These are phyloP conservation scores for Sebastes fasciatus DNA, from an alignment of 2,113 vertebrate genomes.

Conservation along the genomic window DNA sequence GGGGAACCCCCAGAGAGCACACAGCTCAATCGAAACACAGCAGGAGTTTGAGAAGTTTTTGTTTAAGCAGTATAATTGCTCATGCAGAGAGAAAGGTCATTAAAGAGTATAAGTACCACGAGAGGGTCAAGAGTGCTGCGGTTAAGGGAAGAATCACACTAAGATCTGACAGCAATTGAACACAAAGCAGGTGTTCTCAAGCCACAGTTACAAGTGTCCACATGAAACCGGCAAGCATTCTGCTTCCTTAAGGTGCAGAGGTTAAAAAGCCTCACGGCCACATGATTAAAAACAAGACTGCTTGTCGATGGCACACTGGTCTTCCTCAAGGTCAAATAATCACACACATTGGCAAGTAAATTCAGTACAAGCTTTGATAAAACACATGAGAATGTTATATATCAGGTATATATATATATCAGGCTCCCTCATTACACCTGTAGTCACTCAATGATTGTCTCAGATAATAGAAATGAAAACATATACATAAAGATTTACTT, in stretches of 20 bases:
- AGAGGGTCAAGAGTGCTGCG: background rate
- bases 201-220: background rate
- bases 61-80: background rate
- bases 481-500: background rate
- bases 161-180: no score
- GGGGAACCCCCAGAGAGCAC: slow-evolving; percentile 22
- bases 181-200: no score
- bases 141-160: no score
- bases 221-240: no score
- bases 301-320: background rate
- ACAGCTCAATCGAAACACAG: slow-evolving; percentile 24
- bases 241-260: no score
- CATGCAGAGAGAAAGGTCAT: slow-evolving; percentile 4
- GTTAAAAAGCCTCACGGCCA: background rate
- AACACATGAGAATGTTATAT: no score
- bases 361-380: background rate
- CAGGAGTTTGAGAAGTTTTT: slow-evolving; percentile 13
- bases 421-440: background rate
- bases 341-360: background rate
- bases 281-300: background rate
- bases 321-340: background rate
- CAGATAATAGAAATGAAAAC: background rate
- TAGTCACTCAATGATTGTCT: background rate
- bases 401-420: background rate
- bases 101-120: background rate